Conservation (phyloP, 2,888 invertebrate species). For the Furcula furcula region DNA sequence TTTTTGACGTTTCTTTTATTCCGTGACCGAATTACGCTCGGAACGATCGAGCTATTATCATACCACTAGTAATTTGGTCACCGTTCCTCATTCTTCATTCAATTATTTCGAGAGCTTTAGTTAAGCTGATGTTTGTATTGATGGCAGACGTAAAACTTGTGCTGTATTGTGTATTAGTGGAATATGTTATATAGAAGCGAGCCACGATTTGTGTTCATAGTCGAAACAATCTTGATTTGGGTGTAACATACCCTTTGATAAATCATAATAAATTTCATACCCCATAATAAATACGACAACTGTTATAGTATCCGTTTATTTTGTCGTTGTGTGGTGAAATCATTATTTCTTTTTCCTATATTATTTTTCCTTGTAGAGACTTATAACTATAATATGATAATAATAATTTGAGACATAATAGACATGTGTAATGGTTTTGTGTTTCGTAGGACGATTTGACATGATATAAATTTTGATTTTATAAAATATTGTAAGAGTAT, state of each 20-base stretch:
- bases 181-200: conserved; percentile 61
- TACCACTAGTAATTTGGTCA: conserved; percentile 49
- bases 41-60: conserved; percentile 35
- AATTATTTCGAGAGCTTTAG: conserved; percentile 56
- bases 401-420: conserved; percentile 72
- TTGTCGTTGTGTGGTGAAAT: conserved; percentile 70
- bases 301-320: conserved; percentile 44
- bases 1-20: conserved; percentile 44
- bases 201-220: conserved; percentile 80
- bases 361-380: conserved; percentile 53
- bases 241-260: conserved; percentile 49
- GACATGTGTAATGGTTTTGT: conserved; percentile 51
- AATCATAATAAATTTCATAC: conserved; percentile 69
- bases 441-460: conserved; percentile 56
- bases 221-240: conserved; percentile 64
- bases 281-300: conserved; percentile 57
- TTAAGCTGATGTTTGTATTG: conserved; percentile 58
- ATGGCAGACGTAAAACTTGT: conserved; percentile 52
- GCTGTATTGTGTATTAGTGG: conserved; percentile 64
- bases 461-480: conserved; percentile 54
- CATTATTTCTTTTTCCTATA: conserved; percentile 59
- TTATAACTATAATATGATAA: conserved; percentile 55
- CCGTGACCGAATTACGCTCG: conserved; percentile 49
- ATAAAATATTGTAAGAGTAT: conserved; percentile 39
- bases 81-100: conserved; percentile 51